A percentile compares a stretch with the other conserved stretches of the same genome.
phyloP scores from a whole-genome alignment of 1,140 invertebrate species.

The Ceratosolen solmsi region DNA sequence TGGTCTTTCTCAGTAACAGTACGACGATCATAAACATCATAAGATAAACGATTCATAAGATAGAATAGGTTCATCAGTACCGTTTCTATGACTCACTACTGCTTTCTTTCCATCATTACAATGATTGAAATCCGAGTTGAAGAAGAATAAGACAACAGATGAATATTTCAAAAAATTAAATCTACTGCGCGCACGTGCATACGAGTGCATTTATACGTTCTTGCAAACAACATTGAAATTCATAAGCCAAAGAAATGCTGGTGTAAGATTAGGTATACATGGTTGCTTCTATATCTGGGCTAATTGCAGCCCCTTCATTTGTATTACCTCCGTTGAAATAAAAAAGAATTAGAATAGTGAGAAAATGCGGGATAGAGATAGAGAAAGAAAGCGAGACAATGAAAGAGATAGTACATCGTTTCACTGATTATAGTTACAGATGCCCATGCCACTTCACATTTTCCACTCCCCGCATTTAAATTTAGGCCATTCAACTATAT shows the following conservation, averaged over 20 bases:
- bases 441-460: background rate
- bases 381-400: background rate
- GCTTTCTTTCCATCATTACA: background rate
- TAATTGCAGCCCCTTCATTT: conserved; percentile 16
- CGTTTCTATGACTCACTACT: background rate
- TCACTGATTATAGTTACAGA: conserved; percentile 21
- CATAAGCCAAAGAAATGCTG: background rate
- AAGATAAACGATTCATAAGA: background rate
- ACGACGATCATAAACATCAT: background rate
- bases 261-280: background rate
- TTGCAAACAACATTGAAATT: background rate
- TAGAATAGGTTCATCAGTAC: conserved; percentile 7
- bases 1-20: background rate
- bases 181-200: background rate
- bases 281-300: background rate
- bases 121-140: too few species aligned
- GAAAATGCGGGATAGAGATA: background rate
- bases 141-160: background rate
- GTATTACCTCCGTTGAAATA: background rate
- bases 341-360: background rate
- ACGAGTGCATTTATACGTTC: background rate
- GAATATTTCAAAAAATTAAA: background rate
- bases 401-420: background rate
- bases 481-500: background rate
- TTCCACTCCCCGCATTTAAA: background rate